Evolutionary conservation across 2,888 invertebrate species (phyloP).

Genomic region (Caenorhabditis virilis): DNA sequence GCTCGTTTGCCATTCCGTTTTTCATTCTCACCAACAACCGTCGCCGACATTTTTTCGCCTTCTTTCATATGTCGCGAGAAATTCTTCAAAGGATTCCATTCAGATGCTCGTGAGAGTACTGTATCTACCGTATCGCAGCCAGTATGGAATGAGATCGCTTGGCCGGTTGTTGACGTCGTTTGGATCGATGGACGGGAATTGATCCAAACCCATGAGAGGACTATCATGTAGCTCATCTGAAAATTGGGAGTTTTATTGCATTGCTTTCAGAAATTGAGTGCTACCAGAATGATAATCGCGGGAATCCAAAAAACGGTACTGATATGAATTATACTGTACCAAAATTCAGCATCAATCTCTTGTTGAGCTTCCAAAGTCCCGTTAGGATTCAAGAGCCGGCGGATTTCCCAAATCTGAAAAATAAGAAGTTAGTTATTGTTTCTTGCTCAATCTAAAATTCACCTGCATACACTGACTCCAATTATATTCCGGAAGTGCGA

Average conservation of each 20-base stretch:
- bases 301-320: constrained; percentile 65
- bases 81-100: constrained; percentile 54
- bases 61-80: constrained; percentile 30
- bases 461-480: constrained; percentile 65
- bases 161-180: constrained; percentile 14
- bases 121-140: constrained; percentile 61
- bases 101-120: constrained; percentile 48
- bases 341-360: constrained; percentile 49
- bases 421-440: not conserved
- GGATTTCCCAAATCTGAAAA: constrained; percentile 64
- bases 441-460: not conserved
- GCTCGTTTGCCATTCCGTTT: not conserved
- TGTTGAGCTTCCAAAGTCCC: not conserved
- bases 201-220: constrained; percentile 65
- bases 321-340: constrained; percentile 61
- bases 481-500: constrained; percentile 58
- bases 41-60: constrained; percentile 16
- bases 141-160: constrained; percentile 50
- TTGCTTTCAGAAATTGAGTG: not conserved
- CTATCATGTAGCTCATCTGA: constrained; percentile 61
- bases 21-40: constrained; percentile 6
- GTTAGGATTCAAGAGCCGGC: constrained; percentile 4
- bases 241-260: not conserved
- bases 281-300: constrained; percentile 59
- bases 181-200: constrained; percentile 61